These are phyloP conservation scores for Heliornis fulica DNA, from an alignment of 2,113 vertebrate genomes.

Conservation along the genomic window DNA sequence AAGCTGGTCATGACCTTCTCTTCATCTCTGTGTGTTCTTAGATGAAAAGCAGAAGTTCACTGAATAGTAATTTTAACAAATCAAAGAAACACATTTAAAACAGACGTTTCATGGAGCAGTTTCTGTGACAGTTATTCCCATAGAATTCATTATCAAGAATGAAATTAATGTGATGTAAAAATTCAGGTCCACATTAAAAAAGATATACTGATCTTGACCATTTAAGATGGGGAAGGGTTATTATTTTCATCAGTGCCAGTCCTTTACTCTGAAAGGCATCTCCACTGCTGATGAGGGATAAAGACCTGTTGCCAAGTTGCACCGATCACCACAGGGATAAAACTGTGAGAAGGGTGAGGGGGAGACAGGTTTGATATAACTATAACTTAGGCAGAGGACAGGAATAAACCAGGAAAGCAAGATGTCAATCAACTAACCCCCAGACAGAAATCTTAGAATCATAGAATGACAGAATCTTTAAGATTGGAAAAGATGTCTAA, in stretches of 20 bases:
- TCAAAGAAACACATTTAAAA: neutral
- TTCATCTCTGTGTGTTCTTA: neutral
- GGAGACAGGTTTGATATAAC: neutral
- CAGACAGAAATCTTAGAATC: neutral
- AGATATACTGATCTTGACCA: neutral
- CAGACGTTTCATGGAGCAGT: neutral
- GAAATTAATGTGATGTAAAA: neutral
- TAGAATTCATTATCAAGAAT: neutral
- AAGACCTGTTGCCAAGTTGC: neutral
- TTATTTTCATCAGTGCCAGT: neutral
- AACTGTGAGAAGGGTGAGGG: neutral
- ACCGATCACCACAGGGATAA: neutral
- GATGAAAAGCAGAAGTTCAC: neutral
- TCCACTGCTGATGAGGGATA: neutral
- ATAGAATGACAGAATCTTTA: too few relatives aligned
- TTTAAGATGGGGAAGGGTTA: neutral
- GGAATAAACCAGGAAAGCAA: neutral
- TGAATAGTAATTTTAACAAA: neutral
- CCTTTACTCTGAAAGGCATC: neutral
- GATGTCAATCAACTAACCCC: neutral
- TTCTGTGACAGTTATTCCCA: neutral
- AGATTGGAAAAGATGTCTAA: too few relatives aligned
- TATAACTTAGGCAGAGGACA: neutral
- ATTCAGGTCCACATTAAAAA: neutral
- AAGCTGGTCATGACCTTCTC: neutral